A percentile compares a stretch with the other conserved stretches of the same genome.
phyloP scores from a whole-genome alignment of 1,140 invertebrate species.

The Lamellibrachia luymesi region DNA sequence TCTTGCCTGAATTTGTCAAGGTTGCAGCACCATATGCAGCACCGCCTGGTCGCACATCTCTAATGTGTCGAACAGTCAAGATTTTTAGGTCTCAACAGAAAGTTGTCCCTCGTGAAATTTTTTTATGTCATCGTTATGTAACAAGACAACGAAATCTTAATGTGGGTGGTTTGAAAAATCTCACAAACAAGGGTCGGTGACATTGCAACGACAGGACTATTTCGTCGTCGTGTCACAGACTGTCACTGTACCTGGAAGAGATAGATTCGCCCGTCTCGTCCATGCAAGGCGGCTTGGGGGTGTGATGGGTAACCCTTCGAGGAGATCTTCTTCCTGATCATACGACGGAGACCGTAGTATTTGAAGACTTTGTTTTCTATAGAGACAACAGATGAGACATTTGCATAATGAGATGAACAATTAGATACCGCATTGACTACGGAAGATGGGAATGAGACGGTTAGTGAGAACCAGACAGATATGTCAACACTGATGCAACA shows the following conservation, averaged over 20 bases:
- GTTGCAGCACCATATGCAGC: too few relatives aligned
- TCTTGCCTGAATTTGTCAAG: too few relatives aligned
- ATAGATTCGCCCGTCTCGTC: slow-evolving; percentile 9
- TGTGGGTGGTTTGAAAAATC: background rate
- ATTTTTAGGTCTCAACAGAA: too few relatives aligned
- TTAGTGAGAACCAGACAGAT: too few relatives aligned
- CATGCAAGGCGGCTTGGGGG: slow-evolving; percentile 12
- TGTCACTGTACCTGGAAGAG: slow-evolving; percentile 1
- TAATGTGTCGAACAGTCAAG: too few relatives aligned
- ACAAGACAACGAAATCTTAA: background rate
- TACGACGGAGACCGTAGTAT: slow-evolving; percentile 21
- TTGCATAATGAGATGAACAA: too few relatives aligned
- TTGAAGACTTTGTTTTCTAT: slow-evolving; percentile 15
- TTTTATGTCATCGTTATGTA: too few relatives aligned
- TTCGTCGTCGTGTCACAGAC: background rate
- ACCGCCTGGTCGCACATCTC: too few relatives aligned
- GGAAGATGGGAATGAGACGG: too few relatives aligned
- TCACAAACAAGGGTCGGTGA: background rate
- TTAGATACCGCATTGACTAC: too few relatives aligned
- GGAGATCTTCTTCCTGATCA: background rate
- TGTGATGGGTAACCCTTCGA: background rate
- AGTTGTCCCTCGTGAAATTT: too few relatives aligned
- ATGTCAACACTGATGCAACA: too few relatives aligned
- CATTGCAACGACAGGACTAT: background rate
- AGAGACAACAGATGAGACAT: background rate